A percentile compares a stretch with the other conserved stretches of the same genome.
Conservation (phyloP, 2,888 invertebrate genomes). For the Dione vanillae region DNA sequence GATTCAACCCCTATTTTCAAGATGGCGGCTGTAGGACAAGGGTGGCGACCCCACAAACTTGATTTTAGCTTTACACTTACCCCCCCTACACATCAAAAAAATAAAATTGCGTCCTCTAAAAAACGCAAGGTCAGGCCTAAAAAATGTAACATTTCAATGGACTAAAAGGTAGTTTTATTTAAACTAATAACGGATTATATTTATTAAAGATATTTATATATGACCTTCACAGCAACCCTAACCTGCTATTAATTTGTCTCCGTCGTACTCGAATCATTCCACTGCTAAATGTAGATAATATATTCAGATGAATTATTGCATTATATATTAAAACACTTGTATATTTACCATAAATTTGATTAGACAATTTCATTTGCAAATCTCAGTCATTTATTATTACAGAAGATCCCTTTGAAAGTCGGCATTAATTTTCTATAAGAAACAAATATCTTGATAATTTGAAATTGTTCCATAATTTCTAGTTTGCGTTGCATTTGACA, state of each 20-base stretch:
- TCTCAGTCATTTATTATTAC: conserved; percentile 14
- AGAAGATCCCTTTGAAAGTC: conserved; percentile 13
- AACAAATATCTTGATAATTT: conserved; percentile 17
- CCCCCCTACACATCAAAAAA: no score
- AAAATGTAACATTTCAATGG: no score
- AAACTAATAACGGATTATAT: no score
- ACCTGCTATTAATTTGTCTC: conserved; percentile 18
- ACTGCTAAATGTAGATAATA: conserved; percentile 24
- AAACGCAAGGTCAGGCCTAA: no score
- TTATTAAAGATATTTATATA: not conserved
- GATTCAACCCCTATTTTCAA: no score
- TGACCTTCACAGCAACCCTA: conserved; percentile 7
- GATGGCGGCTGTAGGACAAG: no score
- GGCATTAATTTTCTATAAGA: conserved; percentile 20
- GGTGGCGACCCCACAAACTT: no score
- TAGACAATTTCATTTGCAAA: conserved; percentile 20
- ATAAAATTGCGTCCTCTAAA: no score
- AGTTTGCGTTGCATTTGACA: not conserved
- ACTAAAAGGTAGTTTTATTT: no score
- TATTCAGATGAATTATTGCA: conserved; percentile 24
- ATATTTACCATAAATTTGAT: conserved; percentile 22
- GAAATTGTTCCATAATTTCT: conserved; percentile 9
- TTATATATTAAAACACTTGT: conserved; percentile 17
- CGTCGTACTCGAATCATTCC: conserved; percentile 25
- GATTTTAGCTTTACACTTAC: no score